A percentile compares a stretch with the other conserved stretches of the same genome.
Conservation (phyloP, 2,797 vertebrate genomes). For the Tragelaphus oryx region DNA sequence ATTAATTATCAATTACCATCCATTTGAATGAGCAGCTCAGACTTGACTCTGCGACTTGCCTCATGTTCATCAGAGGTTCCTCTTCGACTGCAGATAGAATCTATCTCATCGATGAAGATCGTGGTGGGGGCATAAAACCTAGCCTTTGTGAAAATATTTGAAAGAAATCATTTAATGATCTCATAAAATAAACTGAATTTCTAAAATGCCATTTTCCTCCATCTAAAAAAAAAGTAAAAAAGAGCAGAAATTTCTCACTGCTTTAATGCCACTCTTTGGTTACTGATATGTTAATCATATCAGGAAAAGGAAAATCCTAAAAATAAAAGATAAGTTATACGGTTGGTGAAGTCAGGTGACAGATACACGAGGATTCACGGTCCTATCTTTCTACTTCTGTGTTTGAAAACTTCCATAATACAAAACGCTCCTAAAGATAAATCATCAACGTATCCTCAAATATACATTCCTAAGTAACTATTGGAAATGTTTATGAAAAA, state of each 20-base stretch:
- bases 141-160: slow-evolving; percentile 83
- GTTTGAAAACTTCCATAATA: slow-evolving; percentile 6
- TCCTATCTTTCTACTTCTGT: background rate
- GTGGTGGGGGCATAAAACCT: slow-evolving; percentile 97
- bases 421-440: background rate
- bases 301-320: background rate
- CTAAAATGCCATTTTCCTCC: background rate
- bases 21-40: slow-evolving; percentile 97
- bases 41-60: slow-evolving; percentile 97
- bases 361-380: background rate
- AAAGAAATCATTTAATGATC: background rate
- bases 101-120: slow-evolving; percentile 98
- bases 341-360: background rate
- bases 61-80: slow-evolving; percentile 97
- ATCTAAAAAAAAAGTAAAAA: background rate
- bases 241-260: background rate
- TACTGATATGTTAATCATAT: background rate
- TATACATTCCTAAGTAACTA: background rate
- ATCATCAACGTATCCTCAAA: background rate
- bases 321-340: background rate
- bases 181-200: background rate
- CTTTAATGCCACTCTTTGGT: background rate
- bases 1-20: slow-evolving; percentile 87
- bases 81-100: slow-evolving; percentile 96
- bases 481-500: background rate